Evolutionary conservation across 2,797 vertebrate genomes (phyloP).

Genomic region (Phalanger gymnotis): DNA sequence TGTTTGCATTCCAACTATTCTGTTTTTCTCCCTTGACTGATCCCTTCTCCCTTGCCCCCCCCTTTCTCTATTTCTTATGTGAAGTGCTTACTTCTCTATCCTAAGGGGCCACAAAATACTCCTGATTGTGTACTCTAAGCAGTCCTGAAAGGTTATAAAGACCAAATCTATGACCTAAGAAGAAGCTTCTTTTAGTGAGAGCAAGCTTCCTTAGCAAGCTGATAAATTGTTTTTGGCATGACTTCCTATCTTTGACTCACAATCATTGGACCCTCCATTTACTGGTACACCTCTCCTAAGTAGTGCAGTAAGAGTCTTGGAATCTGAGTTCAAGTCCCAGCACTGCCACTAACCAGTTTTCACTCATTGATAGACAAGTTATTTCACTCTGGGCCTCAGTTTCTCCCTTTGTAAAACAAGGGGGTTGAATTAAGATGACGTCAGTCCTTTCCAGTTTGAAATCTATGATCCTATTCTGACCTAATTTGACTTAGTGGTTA

Average conservation of each 20-base stretch:
- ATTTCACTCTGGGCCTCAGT: background rate
- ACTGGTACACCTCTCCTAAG: background rate
- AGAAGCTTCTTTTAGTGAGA: background rate
- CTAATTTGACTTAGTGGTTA: slow-evolving; percentile 8
- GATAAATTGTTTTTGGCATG: background rate
- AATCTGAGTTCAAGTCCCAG: background rate
- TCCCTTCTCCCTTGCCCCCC: too few species aligned
- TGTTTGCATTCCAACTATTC: background rate
- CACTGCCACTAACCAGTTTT: background rate
- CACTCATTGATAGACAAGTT: background rate
- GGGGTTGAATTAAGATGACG: background rate
- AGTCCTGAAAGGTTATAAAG: background rate
- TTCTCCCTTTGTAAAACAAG: background rate
- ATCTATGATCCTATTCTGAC: background rate
- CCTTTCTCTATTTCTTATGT: background rate
- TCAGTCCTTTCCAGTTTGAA: background rate
- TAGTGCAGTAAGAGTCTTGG: background rate
- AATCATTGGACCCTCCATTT: background rate
- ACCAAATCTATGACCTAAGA: background rate
- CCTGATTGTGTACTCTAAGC: background rate
- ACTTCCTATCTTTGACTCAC: background rate
- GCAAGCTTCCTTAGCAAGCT: background rate
- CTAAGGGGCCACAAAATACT: background rate
- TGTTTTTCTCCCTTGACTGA: background rate
- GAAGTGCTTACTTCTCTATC: background rate